Percentiles rank a stretch among this genome's conserved stretches.
Conservation (phyloP, 2,113 vertebrate genomes). For the Sinocyclocheilus grahami region DNA sequence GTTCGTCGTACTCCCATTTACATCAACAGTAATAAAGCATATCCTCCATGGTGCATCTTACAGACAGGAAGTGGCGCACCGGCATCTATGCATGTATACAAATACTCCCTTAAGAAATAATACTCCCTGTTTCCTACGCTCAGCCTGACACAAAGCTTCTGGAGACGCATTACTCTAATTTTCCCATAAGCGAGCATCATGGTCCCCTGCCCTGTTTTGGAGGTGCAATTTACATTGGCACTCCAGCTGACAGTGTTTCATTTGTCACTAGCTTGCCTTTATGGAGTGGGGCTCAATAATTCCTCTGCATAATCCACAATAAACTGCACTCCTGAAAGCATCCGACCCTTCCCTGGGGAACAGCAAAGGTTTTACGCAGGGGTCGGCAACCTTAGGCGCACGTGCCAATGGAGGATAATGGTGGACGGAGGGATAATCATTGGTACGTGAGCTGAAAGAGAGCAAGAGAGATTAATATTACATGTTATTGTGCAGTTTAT, state of each 20-base stretch:
- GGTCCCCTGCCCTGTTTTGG: slow-evolving; percentile 3
- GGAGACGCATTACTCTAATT: slow-evolving; percentile 21
- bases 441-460: slow-evolving; percentile 21
- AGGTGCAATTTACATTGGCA: slow-evolving; percentile 18
- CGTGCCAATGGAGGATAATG: background rate
- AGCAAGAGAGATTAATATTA: slow-evolving; percentile 6
- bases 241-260: slow-evolving; percentile 27
- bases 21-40: slow-evolving; percentile 38
- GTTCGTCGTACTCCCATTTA: slow-evolving; percentile 22
- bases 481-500: slow-evolving; percentile 19
- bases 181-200: background rate
- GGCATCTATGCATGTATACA: background rate
- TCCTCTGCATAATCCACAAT: slow-evolving; percentile 32
- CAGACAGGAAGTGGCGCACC: background rate
- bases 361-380: background rate
- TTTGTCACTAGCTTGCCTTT: slow-evolving; percentile 28
- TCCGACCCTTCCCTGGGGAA: background rate
- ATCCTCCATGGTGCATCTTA: background rate
- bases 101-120: slow-evolving; percentile 5
- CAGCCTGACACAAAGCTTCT: slow-evolving; percentile 24
- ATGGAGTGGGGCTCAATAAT: slow-evolving; percentile 35
- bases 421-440: slow-evolving; percentile 23
- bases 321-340: slow-evolving; percentile 21
- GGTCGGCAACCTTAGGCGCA: background rate
- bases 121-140: background rate